Percentiles rank a stretch among this genome's conserved stretches.
Evolutionary conservation across 2,113 vertebrate species (phyloP).

Genomic region (Pachypanchax playfairii): DNA sequence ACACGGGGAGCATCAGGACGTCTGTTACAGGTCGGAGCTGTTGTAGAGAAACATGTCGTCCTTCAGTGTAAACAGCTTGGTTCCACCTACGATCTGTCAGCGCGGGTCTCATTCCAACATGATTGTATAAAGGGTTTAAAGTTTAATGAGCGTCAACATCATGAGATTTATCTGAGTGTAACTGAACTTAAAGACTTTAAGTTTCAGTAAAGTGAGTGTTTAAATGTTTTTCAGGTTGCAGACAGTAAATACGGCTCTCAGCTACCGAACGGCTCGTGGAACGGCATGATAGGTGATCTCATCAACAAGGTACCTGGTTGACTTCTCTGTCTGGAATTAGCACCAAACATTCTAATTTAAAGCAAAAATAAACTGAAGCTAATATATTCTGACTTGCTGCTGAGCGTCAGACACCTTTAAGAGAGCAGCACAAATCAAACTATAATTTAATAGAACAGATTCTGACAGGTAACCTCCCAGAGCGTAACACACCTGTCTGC

Average conservation of each 20-base stretch:
- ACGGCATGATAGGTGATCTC: conserved; percentile 98
- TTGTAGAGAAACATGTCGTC: too few species aligned
- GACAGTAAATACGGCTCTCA: conserved; percentile 96
- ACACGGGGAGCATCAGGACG: too few species aligned
- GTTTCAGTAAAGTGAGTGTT: too few species aligned
- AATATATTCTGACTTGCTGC: not conserved
- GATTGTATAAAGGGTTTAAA: too few species aligned
- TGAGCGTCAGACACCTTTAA: not conserved
- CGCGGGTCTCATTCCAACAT: too few species aligned
- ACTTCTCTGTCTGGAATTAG: not conserved
- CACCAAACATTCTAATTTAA: too few species aligned
- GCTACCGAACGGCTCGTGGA: conserved; percentile 95
- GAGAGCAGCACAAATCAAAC: not conserved
- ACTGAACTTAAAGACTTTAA: too few species aligned
- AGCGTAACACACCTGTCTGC: not conserved
- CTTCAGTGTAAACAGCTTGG: too few species aligned
- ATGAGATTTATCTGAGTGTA: too few species aligned
- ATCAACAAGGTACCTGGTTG: conserved; percentile 88
- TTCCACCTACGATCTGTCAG: too few species aligned
- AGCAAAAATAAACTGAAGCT: not conserved
- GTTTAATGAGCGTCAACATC: too few species aligned
- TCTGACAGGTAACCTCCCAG: not conserved
- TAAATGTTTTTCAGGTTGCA: conserved; percentile 73
- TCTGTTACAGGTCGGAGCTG: too few species aligned
- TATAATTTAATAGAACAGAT: not conserved